Evolutionary conservation across 2,888 invertebrate species (phyloP), one percentile per base, ranked within the genome.

Genomic region (Andrena fulva): DNA sequence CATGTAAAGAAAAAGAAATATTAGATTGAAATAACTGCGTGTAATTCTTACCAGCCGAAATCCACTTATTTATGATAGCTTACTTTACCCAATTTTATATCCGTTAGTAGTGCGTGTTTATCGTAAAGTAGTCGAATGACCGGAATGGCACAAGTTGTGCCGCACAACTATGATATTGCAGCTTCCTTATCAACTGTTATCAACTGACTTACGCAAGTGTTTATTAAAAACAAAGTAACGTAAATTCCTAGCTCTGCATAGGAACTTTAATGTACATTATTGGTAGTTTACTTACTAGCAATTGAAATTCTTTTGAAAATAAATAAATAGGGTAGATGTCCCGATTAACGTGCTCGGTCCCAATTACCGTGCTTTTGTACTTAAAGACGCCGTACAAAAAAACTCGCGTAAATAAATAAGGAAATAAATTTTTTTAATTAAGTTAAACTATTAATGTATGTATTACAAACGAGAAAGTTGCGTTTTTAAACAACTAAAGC

Each of bases 171-270:
- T 24, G 5, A 27, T 27, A 2, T 35, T 2, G 48, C 8, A 8
- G 4, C 2, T 6, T 59, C 1, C n/a, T 60, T 64, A 63, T 70
- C 48, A 42, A 63, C 20, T 56, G n/a, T 60, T 64, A 63, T 70
- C 48, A 42, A 63, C 20, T 56, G n/a, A 59, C 50, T 78, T 80
- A 71, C 62, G 73, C 68, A 80, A 85, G 74, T 84, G n/a, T 50
- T 42, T 48, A 67, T 48, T 74, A 63, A 10, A 70, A 42, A 69
- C 52, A 3, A 0, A 52, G 16, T 0, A 7, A 20, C 24, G 29
- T 20, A 48, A 67, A 60, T 76, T 52, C 10, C 27, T 73, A 76
- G 2, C 3, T 33, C 10, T n/a, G 0, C 29, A n/a, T 81, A 66
- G 82, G 82, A 50, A 68, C 66, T 82, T 77, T 69, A 62, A 20